Percentiles rank a stretch among this genome's conserved stretches.
Evolutionary conservation across 2,888 invertebrate species (phyloP).

Genomic region (Diplolepis rosae): DNA sequence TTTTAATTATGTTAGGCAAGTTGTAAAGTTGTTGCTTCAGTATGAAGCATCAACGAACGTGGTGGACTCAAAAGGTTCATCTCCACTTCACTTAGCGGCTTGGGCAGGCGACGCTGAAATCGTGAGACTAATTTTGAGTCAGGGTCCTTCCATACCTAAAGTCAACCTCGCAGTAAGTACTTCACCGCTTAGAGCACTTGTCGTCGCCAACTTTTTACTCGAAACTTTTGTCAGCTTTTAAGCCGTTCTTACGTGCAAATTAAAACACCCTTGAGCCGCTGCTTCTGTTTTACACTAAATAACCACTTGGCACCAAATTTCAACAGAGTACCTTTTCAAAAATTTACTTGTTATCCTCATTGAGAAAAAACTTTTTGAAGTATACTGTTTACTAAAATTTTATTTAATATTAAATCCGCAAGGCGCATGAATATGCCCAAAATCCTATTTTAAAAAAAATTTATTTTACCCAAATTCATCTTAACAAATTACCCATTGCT

Average conservation of each 20-base stretch:
- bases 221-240: conserved; percentile 6
- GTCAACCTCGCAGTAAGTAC: conserved; percentile 87
- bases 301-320: conserved; percentile 18
- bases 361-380: not conserved
- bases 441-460: too few species aligned
- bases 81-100: conserved; percentile 93
- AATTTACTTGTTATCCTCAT: conserved; percentile 6
- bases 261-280: conserved; percentile 10
- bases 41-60: conserved; percentile 93
- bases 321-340: not conserved
- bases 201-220: not conserved
- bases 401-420: too few species aligned
- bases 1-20: conserved; percentile 78
- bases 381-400: too few species aligned
- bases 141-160: conserved; percentile 88
- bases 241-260: conserved; percentile 22
- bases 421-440: too few species aligned
- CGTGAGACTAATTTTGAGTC: conserved; percentile 87
- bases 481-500: too few species aligned
- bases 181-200: conserved; percentile 2
- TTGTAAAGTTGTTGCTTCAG: conserved; percentile 87
- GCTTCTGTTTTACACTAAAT: conserved; percentile 15
- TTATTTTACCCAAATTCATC: too few species aligned
- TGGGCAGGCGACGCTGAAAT: conserved; percentile 95
- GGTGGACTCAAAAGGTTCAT: conserved; percentile 92